Conservation (phyloP, 2,113 vertebrate genomes). For the Madoqua kirkii region DNA sequence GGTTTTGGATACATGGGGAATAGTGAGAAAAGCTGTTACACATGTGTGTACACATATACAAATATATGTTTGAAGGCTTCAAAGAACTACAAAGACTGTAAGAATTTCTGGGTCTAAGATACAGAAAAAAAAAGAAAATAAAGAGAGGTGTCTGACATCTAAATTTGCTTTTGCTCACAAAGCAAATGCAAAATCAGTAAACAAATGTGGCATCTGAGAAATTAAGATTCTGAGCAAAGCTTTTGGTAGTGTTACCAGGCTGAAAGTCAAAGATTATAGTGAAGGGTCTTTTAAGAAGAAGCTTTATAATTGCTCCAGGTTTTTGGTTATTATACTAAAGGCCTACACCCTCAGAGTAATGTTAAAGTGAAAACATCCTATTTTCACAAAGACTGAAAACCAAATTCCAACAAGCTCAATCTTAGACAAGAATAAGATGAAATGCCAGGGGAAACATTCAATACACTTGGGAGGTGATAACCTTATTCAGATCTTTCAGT, state of each 20-base stretch:
- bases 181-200: neutral
- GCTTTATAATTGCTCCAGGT: neutral
- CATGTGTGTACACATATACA: neutral
- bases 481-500: neutral
- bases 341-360: neutral
- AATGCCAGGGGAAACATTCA: neutral
- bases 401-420: neutral
- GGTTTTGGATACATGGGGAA: neutral
- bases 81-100: neutral
- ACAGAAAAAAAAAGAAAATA: neutral
- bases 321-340: neutral
- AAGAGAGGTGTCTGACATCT: neutral
- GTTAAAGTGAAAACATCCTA: neutral
- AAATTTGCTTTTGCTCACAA: neutral
- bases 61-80: neutral
- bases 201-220: neutral
- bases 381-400: neutral
- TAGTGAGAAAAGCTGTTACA: neutral
- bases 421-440: neutral
- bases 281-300: neutral
- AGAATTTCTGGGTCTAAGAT: neutral
- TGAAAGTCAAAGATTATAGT: neutral
- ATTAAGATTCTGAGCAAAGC: neutral
- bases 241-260: neutral
- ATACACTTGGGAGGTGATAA: neutral